phyloP scores from a whole-genome alignment of 2,888 invertebrate genomes.

The Halictus ligatus region DNA sequence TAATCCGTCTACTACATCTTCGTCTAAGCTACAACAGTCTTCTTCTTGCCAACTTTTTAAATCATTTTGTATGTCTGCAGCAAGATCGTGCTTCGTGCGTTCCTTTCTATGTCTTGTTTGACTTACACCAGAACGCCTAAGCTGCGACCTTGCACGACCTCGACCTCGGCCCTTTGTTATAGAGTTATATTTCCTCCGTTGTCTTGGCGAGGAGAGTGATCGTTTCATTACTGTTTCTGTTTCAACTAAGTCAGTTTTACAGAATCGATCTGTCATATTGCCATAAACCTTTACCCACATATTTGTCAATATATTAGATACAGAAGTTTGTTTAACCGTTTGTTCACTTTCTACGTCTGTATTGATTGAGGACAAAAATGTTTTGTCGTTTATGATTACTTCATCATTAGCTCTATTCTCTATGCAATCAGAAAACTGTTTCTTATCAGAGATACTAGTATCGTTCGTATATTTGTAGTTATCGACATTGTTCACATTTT shows the following conservation, averaged over 20 bases:
- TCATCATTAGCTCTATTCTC: neutral
- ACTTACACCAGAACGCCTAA: conserved; percentile 77
- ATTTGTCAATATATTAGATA: conserved; percentile 32
- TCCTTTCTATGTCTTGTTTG: conserved; percentile 77
- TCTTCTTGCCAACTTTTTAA: conserved; percentile 66
- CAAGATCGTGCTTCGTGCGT: conserved; percentile 70
- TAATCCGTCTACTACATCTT: conserved; percentile 43
- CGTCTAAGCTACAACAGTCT: conserved; percentile 35
- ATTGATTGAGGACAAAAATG: neutral
- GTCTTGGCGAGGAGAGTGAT: conserved; percentile 61
- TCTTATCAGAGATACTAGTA: neutral
- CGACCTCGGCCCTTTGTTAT: conserved; percentile 72
- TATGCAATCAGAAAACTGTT: conserved; percentile 9
- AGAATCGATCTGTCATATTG: conserved; percentile 57
- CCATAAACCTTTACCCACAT: conserved; percentile 63
- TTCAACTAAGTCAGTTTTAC: conserved; percentile 35
- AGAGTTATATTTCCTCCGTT: conserved; percentile 61
- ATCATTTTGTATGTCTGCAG: conserved; percentile 71
- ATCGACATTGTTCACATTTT: neutral
- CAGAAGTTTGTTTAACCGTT: neutral
- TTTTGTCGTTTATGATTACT: neutral
- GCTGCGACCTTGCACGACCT: conserved; percentile 74
- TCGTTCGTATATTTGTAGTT: neutral
- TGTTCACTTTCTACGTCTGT: conserved; percentile 5
- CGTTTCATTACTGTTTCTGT: conserved; percentile 52